Base-by-base conservation (phyloP, 1,140 invertebrate species). In the Meloidogyne hapla region DNA sequence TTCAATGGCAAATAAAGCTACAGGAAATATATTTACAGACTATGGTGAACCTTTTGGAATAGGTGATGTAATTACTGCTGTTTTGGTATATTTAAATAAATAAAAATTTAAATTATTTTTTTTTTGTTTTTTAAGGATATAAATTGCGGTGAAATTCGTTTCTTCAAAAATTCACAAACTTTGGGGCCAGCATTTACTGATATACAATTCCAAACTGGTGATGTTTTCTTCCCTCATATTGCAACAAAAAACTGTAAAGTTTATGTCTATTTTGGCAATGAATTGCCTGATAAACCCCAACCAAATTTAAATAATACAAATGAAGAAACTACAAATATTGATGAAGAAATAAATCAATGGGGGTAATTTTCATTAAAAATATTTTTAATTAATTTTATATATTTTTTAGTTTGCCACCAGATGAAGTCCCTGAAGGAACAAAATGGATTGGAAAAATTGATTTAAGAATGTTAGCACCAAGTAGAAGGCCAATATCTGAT, bases 201-300 rank as follows among this genome's bases (percentile, higher is more conserved):
- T 18, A 56, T 73, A 28, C 28, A 74, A 15, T 79, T 85, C 40
- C 45, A 74, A 21, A 64, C 66, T 12, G 84, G 79, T 1, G 79
- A 83, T 38, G 77, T 74, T 3, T 68, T 85, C 12, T 85, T 80
- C 62, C 84, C 85, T 10, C 86, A 87, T 64, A 77, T 86, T 77
- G 82, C 80, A 15, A 76, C 77, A 21, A 86, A 86, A 62, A 86
- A 86, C 67, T 80, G 81, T 45, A 86, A 84, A 67, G 77, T 87
- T 12, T 48, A 73, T 23, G 84, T 86, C 5, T 86, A 86, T 79
- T 85, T 87, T 68, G 85, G 85, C n/a, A 63, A 76, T 10, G 76
- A 81, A 40, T 26, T 62, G 15, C 79, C 79, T 15, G 79, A 80
- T 8, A 18, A 40, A 12, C 66, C 33, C 15, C 71, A 6, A 74